Conservation (phyloP, 2,113 vertebrate species). For the Nanorana parkeri region DNA sequence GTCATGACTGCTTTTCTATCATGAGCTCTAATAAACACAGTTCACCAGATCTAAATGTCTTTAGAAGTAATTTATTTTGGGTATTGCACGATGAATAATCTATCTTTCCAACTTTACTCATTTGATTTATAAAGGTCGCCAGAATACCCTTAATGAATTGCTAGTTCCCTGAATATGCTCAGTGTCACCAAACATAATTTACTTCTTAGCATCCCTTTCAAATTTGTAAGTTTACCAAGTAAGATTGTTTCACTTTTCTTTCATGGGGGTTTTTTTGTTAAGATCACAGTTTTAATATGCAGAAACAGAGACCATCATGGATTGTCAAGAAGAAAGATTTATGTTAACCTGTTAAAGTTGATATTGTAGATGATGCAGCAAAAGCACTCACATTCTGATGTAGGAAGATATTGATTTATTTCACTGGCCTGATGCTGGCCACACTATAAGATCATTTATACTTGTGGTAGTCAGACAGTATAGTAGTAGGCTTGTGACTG, state of each 20-base stretch:
- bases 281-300: not conserved
- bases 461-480: too few species aligned
- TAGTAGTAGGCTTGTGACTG: too few species aligned
- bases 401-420: too few species aligned
- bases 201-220: conserved; percentile 16
- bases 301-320: too few species aligned
- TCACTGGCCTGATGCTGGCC: too few species aligned
- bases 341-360: too few species aligned
- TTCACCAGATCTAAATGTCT: conserved; percentile 29
- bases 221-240: conserved; percentile 26
- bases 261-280: not conserved
- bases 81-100: conserved; percentile 40
- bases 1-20: conserved; percentile 23
- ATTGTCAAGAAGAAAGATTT: too few species aligned
- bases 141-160: conserved; percentile 40
- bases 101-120: conserved; percentile 41
- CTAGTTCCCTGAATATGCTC: conserved; percentile 27
- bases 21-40: conserved; percentile 36
- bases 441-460: too few species aligned
- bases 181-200: conserved; percentile 43
- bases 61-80: conserved; percentile 39
- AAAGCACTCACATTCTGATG: too few species aligned
- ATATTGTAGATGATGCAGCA: too few species aligned
- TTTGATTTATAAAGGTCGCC: conserved; percentile 48
- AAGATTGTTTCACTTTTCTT: conserved; percentile 13